Evolutionary conservation across 2,888 invertebrate genomes (phyloP), one percentile per base, ranked within the genome.

Genomic region (Synergus laeviventris): DNA sequence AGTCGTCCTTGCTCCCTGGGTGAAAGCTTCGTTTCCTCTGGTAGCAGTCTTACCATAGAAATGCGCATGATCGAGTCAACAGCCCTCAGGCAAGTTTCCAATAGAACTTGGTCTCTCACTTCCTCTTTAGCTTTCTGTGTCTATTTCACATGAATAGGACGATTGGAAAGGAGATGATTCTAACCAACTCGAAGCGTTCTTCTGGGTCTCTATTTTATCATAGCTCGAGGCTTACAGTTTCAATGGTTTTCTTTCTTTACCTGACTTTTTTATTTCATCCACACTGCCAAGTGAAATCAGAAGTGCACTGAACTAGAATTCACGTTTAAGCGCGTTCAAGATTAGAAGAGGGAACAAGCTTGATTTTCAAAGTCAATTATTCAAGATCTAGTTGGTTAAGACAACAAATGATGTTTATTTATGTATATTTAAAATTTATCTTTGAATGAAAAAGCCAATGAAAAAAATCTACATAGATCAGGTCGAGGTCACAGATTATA

Each of bases 11-110:
- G 97, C 87, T 94, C 94, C 0, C 92, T 95, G 39, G 94, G 95
- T 9, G 97, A 97, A 89, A 96, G 97, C 90, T 97, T 95, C 89
- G 92, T 97, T 16, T 96, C 97, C 4, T 94, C 95, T 81, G 95
- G 95, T 77, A 96, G 95, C 90, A 95, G 95, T 74, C 93, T 96
- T 84, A 97, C 96, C 21, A 92, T 97, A 82, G 97, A 97, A 89
- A 91, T 97, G 84, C 94, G 94, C 86, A 92, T 96, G 86, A 94
- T 95, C 16, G 96, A 97, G 90, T 96, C 96, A 59, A 97, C 97
- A 0, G 96, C 96, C 59, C 92, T 97, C 78, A 95, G 96, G 96
- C 95, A 91, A 93, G 93, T 89, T 78, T 75, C 42, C 76, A 79
- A 78, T 75, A 74, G 73, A 75, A 76, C 76, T 70, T 66, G 49